A percentile compares a stretch with the other conserved stretches of the same genome.
These are phyloP conservation scores for Myodes glareolus DNA, from an alignment of 2,113 vertebrate genomes.

Conservation along the genomic window DNA sequence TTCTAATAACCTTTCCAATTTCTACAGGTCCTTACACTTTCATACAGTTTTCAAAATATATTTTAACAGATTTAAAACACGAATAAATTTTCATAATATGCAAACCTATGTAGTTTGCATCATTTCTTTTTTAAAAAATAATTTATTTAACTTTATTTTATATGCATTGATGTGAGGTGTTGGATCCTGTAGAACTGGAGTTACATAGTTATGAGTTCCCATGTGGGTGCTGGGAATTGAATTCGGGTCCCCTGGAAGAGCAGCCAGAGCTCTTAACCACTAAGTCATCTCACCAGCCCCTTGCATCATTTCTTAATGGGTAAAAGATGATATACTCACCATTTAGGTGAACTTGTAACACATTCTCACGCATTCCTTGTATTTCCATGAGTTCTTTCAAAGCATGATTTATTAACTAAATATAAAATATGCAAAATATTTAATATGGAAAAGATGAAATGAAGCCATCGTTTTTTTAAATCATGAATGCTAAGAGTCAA, in stretches of 20 bases:
- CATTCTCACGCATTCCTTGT: constrained; percentile 88
- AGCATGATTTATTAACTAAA: constrained; percentile 89
- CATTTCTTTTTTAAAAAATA: neutral
- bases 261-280: too few relatives aligned
- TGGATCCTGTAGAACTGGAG: too few relatives aligned
- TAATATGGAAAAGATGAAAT: neutral
- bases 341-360: constrained; percentile 94
- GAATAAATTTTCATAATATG: constrained; percentile 3
- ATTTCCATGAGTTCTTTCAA: constrained; percentile 90
- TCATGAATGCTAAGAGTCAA: neutral
- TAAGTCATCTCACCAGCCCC: too few relatives aligned
- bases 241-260: too few relatives aligned
- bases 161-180: too few relatives aligned
- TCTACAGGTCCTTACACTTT: constrained; percentile 19
- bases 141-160: too few relatives aligned
- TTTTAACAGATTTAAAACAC: constrained; percentile 18
- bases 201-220: too few relatives aligned
- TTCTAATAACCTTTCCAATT: neutral
- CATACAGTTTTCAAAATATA: neutral
- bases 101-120: neutral
- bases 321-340: constrained; percentile 86
- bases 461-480: neutral
- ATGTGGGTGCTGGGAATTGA: too few relatives aligned
- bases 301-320: neutral
- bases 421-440: neutral